Base-by-base conservation (phyloP, 2,888 invertebrate genomes). In the Rhorus exstirpatorius region DNA sequence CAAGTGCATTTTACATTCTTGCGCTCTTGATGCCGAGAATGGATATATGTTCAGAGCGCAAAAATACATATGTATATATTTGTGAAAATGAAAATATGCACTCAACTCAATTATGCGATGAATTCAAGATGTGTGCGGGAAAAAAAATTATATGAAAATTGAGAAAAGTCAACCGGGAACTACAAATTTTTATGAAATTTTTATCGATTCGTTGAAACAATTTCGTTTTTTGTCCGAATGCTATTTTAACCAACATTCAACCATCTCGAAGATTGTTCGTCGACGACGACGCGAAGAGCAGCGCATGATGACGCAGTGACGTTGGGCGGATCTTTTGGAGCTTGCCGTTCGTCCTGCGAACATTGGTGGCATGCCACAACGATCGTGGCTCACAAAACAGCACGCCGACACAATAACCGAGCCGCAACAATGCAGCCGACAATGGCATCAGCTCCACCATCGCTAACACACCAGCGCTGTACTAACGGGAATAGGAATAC, bases 321-420 rank as follows among this genome's bases (percentile, higher is more conserved):
- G 31, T 31, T 6, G 2, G 3, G 31, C 31, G 31, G 31, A 31
- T 31, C 31, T 31, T 31, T n/a, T n/a, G n/a, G n/a, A n/a, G 53
- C 10, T 58, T 12, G 58, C 8, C 49, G 35, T 31, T 49, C 68
- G 49, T 68, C 49, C 12, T 12, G 31, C 31, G 2, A 31, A 31
- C 31, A 31, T 31, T 31, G 31, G 31, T 31, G 31, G 14, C 55
- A 46, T 44, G 49, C 26, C 46, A 76, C 49, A 63, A 89, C 90
- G 91, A 65, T 65, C 65, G 46, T 90, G 89, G 83, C 89, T 90
- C 90, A 90, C 90, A 90, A 91, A 91, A 91, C 91, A 91, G 89
- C 88, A 72, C 85, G 79, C 86, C 84, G 86, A 90, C 89, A 91
- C 91, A 92, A 91, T 91, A 86, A 91, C 91, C 90, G 87, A 86